Evolutionary conservation across 2,888 invertebrate species (phyloP), one percentile per base, ranked within the genome.

Genomic region (Steromphala cineraria): DNA sequence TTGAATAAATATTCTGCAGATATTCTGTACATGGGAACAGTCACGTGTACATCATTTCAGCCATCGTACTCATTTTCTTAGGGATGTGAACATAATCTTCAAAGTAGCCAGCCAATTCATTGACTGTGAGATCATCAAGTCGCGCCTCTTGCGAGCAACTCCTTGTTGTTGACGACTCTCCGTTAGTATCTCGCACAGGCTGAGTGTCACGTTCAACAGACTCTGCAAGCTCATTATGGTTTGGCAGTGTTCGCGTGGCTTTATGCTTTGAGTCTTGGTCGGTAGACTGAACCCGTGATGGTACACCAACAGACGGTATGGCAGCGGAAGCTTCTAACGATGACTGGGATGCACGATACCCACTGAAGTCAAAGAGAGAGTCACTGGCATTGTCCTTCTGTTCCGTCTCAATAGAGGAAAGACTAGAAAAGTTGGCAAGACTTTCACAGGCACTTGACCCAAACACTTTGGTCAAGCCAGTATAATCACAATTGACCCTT

Each of bases 51-150:
- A 98, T 98, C 98, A 98, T 98, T 95, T 98, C 98, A 82, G 98
- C 98, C 98, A 98, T 98, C 81, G 96, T 96, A 75, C 98, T 98
- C 98, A 98, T 98, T 94, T 98, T 98, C 94, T 98, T 98, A 87
- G 98, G 98, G 95, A 98, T 98, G 95, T 98, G 97, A 87, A 98
- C 97, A 94, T 97, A 96, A 84, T 97, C 97, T 94, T 98, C 98
- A 94, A 98, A 98, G 94, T 98, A 98, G 93, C 97, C 96, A 83
- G 98, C 98, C 89, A 98, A 95, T 94, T 98, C 98, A 93, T 98
- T 97, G 89, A 98, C 98, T 74, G 97, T 97, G 78, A 97, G 96
- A 94, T 98, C 98, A 89, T 95, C 94, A 31, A 95, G 95, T 87
- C 95, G 94, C 4, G 96, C 96, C 93, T 98, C 96, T 89, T 96